Evolutionary conservation across 2,113 vertebrate species (phyloP).

Genomic region (Prolemur simus): DNA sequence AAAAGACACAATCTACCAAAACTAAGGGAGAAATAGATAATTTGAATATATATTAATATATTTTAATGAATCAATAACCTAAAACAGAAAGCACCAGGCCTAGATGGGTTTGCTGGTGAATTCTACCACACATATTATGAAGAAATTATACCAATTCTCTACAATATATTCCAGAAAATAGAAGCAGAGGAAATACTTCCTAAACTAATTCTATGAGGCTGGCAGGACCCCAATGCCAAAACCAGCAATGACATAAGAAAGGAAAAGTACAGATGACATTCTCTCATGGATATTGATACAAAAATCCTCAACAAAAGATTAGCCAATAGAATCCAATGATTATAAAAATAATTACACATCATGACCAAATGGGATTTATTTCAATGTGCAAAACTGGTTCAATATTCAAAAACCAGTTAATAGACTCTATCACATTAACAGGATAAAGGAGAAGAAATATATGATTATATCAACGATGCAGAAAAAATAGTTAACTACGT

Average conservation of each 20-base stretch:
- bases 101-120: neutral
- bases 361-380: neutral
- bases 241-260: neutral
- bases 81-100: neutral
- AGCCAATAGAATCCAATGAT: too few species aligned
- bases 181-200: neutral
- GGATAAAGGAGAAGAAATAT: neutral
- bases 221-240: neutral
- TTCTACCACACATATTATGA: neutral
- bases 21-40: neutral
- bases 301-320: neutral
- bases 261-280: conserved; percentile 9
- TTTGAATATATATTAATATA: neutral
- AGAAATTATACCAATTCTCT: neutral
- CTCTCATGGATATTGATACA: neutral
- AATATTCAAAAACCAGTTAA: neutral
- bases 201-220: neutral
- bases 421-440: neutral
- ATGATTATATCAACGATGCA: neutral
- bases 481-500: neutral
- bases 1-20: neutral
- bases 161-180: neutral
- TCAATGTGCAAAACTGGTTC: neutral
- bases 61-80: too few species aligned
- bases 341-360: too few species aligned